A percentile compares a stretch with the other conserved stretches of the same genome.
Evolutionary conservation across 2,113 vertebrate species (phyloP).

Genomic region (Labrus mixtus): DNA sequence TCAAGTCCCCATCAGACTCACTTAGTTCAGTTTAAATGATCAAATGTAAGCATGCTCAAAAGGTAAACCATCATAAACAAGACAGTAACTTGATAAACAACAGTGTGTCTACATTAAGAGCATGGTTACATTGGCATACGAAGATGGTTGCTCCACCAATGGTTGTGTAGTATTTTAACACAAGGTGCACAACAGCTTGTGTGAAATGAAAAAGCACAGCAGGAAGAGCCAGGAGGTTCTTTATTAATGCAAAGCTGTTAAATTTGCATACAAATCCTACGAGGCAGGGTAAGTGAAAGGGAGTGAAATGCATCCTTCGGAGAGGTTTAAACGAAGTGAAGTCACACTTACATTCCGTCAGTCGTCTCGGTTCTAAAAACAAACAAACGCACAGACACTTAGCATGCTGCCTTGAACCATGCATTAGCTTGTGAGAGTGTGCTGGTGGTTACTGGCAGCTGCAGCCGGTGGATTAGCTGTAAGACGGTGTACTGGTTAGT

Average conservation of each 20-base stretch:
- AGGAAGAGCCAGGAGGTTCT: not conserved
- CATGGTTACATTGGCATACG: too few relatives aligned
- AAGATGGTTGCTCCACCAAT: too few relatives aligned
- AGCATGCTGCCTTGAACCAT: slow-evolving; percentile 82
- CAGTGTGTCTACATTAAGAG: too few relatives aligned
- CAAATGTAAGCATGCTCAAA: too few relatives aligned
- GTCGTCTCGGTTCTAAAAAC: slow-evolving; percentile 90
- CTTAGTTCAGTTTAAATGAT: too few relatives aligned
- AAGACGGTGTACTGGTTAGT: slow-evolving; percentile 45
- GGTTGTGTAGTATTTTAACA: not conserved
- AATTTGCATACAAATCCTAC: not conserved
- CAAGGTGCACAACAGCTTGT: not conserved
- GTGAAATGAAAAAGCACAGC: slow-evolving; percentile 2
- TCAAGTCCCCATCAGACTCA: too few relatives aligned
- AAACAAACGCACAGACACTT: slow-evolving; percentile 85
- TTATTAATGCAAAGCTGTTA: not conserved
- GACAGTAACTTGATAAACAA: too few relatives aligned
- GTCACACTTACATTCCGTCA: slow-evolving; percentile 93
- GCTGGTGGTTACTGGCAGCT: slow-evolving; percentile 22
- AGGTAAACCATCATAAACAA: too few relatives aligned
- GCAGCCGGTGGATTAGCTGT: slow-evolving; percentile 46
- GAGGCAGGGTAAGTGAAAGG: not conserved
- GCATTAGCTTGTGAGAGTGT: slow-evolving; percentile 41
- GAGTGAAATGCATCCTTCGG: not conserved
- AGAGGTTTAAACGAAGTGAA: slow-evolving; percentile 80